A percentile compares a stretch with the other conserved stretches of the same genome.
These are phyloP conservation scores for Macropodus opercularis DNA, from an alignment of 2,797 vertebrate species.

Conservation along the genomic window DNA sequence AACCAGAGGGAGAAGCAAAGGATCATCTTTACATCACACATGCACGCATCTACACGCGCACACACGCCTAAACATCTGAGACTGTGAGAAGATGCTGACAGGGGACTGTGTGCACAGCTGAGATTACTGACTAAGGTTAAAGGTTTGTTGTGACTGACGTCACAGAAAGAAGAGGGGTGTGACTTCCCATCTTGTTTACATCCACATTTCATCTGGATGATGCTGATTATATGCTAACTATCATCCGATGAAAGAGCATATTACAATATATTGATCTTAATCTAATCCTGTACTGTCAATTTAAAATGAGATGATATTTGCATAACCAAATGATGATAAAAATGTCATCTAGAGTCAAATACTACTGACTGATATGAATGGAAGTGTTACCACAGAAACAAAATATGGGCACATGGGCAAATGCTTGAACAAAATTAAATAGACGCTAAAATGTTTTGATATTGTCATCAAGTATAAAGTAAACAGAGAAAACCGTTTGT, in stretches of 20 bases:
- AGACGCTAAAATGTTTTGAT: too few species aligned
- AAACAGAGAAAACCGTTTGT: constrained; percentile 1
- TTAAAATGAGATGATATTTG: not conserved
- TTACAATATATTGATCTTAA: not conserved
- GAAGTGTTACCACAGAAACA: too few species aligned
- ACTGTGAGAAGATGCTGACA: constrained; percentile 79
- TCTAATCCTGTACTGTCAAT: not conserved
- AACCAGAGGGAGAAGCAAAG: constrained; percentile 23
- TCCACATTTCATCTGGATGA: constrained; percentile 45
- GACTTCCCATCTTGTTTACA: constrained; percentile 56
- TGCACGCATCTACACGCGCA: constrained; percentile 7
- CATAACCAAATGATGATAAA: not conserved
- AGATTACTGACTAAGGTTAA: constrained; percentile 70
- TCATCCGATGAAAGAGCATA: not conserved
- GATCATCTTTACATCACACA: constrained; percentile 35
- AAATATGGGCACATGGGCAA: not conserved
- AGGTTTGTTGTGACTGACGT: constrained; percentile 74
- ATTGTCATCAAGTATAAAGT: constrained; percentile 1
- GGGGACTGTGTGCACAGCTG: constrained; percentile 78
- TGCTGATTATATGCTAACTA: constrained; percentile 18
- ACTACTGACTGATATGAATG: not conserved
- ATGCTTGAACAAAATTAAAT: too few species aligned
- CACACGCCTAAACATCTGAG: constrained; percentile 21
- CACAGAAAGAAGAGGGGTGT: constrained; percentile 61
- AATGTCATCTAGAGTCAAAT: not conserved